Conservation (phyloP, 2,797 vertebrate species). For the Pempheris klunzingeri region DNA sequence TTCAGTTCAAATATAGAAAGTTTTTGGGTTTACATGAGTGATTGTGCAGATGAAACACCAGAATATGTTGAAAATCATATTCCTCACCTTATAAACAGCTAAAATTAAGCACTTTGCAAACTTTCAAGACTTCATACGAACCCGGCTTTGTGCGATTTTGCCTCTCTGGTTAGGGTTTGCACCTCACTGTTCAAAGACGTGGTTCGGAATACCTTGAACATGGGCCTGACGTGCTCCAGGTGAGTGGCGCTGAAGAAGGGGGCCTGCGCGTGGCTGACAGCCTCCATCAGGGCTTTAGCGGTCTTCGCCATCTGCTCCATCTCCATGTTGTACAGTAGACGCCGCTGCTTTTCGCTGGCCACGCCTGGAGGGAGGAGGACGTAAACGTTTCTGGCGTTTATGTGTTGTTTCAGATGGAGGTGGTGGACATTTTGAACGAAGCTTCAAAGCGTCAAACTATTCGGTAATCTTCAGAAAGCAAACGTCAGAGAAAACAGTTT, state of each 20-base stretch:
- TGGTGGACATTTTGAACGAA: too few relatives aligned
- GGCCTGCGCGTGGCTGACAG: slow-evolving; percentile 95
- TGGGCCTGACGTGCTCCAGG: slow-evolving; percentile 95
- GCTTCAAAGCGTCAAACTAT: too few relatives aligned
- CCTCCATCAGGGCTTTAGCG: slow-evolving; percentile 98
- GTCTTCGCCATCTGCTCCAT: slow-evolving; percentile 99
- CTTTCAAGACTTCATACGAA: too few relatives aligned
- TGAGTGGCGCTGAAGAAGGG: slow-evolving; percentile 97
- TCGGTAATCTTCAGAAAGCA: too few relatives aligned
- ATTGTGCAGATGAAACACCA: too few relatives aligned
- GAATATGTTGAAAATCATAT: too few relatives aligned
- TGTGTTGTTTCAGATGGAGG: slow-evolving; percentile 6
- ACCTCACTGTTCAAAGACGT: not conserved
- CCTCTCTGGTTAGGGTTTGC: not conserved
- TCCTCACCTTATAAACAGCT: too few relatives aligned
- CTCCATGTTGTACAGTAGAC: slow-evolving; percentile 95
- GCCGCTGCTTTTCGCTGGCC: slow-evolving; percentile 94
- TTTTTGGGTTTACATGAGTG: too few relatives aligned
- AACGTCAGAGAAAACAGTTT: not conserved
- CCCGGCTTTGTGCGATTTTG: too few relatives aligned
- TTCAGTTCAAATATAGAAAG: too few relatives aligned
- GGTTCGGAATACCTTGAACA: slow-evolving; percentile 91
- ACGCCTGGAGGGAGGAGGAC: slow-evolving; percentile 80
- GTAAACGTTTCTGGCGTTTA: not conserved
- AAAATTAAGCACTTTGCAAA: too few relatives aligned